Evolutionary conservation across 2,797 vertebrate genomes (phyloP).

Genomic region (Acanthornis magna): DNA sequence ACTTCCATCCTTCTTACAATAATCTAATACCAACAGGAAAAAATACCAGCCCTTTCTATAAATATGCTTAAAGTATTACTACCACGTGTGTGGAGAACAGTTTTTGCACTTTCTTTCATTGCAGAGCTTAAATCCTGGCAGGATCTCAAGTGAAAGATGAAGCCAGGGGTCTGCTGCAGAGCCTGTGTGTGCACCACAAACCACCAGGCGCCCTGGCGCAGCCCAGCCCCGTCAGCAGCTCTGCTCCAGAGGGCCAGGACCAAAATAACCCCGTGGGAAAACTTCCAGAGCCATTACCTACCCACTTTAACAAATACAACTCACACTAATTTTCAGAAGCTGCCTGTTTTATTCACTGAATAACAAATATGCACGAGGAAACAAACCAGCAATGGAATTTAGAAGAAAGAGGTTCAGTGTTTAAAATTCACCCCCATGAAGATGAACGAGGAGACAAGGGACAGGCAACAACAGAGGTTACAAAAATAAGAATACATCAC

Average conservation of each 20-base stretch:
- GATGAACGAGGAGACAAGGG: not conserved
- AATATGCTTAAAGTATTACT: conserved; percentile 22
- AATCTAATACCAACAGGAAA: not conserved
- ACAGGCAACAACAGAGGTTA: not conserved
- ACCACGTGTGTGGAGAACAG: conserved; percentile 8
- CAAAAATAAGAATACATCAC: not conserved
- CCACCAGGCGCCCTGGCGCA: not conserved
- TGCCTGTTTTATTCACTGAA: not conserved
- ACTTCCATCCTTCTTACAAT: not conserved
- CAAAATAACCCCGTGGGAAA: conserved; percentile 47
- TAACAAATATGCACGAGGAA: not conserved
- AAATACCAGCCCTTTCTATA: conserved; percentile 29
- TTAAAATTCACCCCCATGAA: not conserved
- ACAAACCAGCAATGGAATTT: not conserved
- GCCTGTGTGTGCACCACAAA: not conserved
- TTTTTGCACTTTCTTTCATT: conserved; percentile 34
- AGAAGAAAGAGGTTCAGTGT: not conserved
- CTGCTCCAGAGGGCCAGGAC: not conserved
- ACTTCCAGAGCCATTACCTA: not conserved
- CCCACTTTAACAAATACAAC: not conserved
- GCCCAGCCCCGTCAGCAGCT: not conserved
- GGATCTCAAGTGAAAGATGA: not conserved
- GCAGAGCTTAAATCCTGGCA: conserved; percentile 30
- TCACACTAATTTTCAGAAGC: not conserved
- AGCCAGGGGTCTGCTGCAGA: not conserved